These are phyloP conservation scores for Spea multiplicata DNA, from an alignment of 2,113 vertebrate species.

Conservation along the genomic window DNA sequence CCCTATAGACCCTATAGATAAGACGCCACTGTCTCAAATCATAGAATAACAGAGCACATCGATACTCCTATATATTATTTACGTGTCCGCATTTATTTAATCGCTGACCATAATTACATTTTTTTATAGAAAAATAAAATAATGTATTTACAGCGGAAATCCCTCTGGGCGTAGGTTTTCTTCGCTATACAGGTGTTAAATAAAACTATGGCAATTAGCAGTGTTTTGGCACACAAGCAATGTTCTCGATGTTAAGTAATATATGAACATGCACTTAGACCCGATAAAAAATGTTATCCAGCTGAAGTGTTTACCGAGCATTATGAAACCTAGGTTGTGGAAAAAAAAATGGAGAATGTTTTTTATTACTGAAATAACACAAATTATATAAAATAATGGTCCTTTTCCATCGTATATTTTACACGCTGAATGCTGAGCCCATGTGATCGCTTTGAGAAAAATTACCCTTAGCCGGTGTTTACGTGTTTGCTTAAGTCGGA, in stretches of 20 bases:
- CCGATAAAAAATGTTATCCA: background rate
- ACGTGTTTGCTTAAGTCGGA: too few relatives aligned
- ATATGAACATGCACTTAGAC: background rate
- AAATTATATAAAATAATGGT: background rate
- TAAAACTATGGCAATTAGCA: background rate
- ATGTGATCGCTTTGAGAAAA: too few relatives aligned
- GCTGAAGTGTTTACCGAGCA: conserved; percentile 17
- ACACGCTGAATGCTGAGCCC: too few relatives aligned
- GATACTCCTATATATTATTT: too few relatives aligned
- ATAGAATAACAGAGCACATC: too few relatives aligned
- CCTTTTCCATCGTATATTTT: background rate
- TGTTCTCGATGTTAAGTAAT: background rate
- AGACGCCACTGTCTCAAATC: too few relatives aligned
- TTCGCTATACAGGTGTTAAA: background rate
- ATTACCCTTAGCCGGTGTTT: too few relatives aligned
- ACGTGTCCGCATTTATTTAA: too few relatives aligned
- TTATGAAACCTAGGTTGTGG: background rate
- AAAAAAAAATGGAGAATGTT: background rate
- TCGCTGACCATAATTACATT: background rate
- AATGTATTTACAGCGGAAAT: background rate
- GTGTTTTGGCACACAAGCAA: too few relatives aligned
- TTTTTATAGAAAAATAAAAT: background rate
- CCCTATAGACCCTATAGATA: too few relatives aligned
- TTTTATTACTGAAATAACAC: conserved; percentile 2
- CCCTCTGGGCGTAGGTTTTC: background rate